phyloP scores from a whole-genome alignment of 2,888 invertebrate genomes.

The Julus scanicus region DNA sequence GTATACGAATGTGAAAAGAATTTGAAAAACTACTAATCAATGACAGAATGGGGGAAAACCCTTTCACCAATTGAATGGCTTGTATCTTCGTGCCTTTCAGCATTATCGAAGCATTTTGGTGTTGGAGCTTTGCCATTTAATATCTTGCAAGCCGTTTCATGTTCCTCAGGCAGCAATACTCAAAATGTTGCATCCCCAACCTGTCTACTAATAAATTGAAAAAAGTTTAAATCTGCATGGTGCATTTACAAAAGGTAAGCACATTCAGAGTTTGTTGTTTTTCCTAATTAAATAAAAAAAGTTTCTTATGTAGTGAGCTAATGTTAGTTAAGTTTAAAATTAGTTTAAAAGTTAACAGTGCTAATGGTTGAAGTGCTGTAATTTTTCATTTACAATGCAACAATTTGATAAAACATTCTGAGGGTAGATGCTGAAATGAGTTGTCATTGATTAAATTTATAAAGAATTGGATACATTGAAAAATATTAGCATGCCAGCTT shows the following conservation, averaged over 20 bases:
- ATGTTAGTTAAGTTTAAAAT: no score
- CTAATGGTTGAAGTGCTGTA: background rate
- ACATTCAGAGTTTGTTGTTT: background rate
- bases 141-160: conserved; percentile 53
- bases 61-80: conserved; percentile 45
- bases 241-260: conserved; percentile 55
- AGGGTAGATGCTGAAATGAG: background rate
- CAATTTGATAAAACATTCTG: no score
- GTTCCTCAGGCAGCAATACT: conserved; percentile 54
- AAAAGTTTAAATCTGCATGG: conserved; percentile 42
- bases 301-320: no score
- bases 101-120: conserved; percentile 56
- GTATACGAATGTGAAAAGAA: conserved; percentile 57
- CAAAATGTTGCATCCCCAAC: conserved; percentile 55
- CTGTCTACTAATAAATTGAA: conserved; percentile 40
- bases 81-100: conserved; percentile 56
- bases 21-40: background rate
- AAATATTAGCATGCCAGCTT: background rate
- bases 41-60: conserved; percentile 16
- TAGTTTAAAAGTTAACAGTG: no score
- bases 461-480: no score
- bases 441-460: background rate
- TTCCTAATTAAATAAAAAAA: background rate
- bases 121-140: conserved; percentile 51
- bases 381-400: background rate